Percentiles rank a stretch among this genome's conserved stretches.
These are phyloP conservation scores for Trematomus loennbergii DNA, from an alignment of 2,113 vertebrate species.

Conservation along the genomic window DNA sequence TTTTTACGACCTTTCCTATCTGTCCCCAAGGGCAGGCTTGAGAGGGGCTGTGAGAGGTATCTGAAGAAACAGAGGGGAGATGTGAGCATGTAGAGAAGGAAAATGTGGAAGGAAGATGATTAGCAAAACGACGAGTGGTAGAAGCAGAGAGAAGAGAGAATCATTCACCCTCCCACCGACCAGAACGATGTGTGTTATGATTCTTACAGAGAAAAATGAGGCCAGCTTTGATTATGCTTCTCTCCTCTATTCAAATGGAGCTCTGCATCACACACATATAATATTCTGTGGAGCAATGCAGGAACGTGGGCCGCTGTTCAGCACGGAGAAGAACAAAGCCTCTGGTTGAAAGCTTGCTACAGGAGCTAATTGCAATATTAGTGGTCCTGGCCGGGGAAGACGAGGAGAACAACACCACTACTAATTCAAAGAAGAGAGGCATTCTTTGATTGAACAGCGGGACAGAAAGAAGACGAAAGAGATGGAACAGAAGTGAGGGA, in stretches of 20 bases:
- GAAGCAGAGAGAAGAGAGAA: constrained; percentile 44
- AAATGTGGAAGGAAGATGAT: constrained; percentile 17
- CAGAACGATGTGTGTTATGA: constrained; percentile 50
- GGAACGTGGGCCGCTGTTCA: constrained; percentile 43
- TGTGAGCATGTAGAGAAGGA: constrained; percentile 11
- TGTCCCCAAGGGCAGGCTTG: constrained; percentile 58
- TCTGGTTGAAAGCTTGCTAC: constrained; percentile 58
- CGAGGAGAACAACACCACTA: constrained; percentile 50
- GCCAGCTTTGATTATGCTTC: constrained; percentile 74
- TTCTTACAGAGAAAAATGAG: constrained; percentile 70
- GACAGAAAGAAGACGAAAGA: constrained; percentile 28
- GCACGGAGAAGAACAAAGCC: constrained; percentile 62
- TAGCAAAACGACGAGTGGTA: constrained; percentile 17
- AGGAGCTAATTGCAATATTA: constrained; percentile 73
- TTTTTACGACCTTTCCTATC: constrained; percentile 68
- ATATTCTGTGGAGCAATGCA: constrained; percentile 55
- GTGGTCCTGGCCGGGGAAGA: constrained; percentile 53
- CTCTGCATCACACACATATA: constrained; percentile 53
- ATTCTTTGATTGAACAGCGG: constrained; percentile 41
- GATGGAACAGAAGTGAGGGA: constrained; percentile 25
- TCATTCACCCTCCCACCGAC: constrained; percentile 19
- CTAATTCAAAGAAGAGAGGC: constrained; percentile 67
- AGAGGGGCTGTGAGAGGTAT: constrained; percentile 39
- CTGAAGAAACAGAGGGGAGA: constrained; percentile 20
- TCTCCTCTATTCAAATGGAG: constrained; percentile 62